These are phyloP conservation scores for Mormyrus lacerda DNA, from an alignment of 2,113 vertebrate species.

Conservation along the genomic window DNA sequence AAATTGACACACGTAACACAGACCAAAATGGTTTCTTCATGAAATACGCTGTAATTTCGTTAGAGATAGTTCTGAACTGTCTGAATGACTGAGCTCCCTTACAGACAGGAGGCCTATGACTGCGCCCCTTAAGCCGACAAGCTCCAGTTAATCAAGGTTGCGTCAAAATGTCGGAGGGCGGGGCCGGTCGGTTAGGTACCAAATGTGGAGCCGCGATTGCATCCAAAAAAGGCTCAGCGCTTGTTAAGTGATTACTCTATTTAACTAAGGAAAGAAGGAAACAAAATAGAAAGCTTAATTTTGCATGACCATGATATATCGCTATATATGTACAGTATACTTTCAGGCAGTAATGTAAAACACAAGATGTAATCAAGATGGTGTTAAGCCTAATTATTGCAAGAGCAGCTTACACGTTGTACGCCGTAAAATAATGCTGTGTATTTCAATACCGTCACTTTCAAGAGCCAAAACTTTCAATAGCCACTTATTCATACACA, in stretches of 20 bases:
- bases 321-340: neutral
- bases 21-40: neutral
- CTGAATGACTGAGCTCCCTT: neutral
- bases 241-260: neutral
- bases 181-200: neutral
- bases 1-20: neutral
- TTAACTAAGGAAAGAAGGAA: neutral
- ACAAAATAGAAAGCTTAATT: neutral
- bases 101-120: neutral
- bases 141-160: neutral
- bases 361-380: neutral
- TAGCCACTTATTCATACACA: neutral
- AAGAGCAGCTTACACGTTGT: neutral
- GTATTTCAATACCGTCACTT: neutral
- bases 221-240: neutral
- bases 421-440: neutral
- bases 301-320: neutral
- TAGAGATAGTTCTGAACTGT: neutral
- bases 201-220: slow-evolving; percentile 11
- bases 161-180: neutral
- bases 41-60: neutral
- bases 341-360: neutral
- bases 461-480: neutral
- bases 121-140: neutral
- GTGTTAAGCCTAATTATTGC: neutral